Base-by-base conservation (phyloP, 2,797 vertebrate genomes). In the Chaenodraco wilsoni region DNA sequence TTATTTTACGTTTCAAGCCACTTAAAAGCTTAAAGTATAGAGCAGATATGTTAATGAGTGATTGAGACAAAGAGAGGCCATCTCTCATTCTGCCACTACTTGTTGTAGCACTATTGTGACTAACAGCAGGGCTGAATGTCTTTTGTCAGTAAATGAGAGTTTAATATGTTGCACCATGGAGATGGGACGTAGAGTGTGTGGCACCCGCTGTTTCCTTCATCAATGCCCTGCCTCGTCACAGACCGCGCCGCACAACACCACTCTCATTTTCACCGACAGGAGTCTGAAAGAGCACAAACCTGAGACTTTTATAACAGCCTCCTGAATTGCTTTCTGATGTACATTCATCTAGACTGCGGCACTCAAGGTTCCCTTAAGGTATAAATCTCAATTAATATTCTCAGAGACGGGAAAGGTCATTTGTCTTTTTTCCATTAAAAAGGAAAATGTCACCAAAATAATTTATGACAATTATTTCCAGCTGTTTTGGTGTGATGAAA, bases 81-180 rank as follows among this genome's bases (percentile, higher is more conserved):
- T 90, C 82, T 88, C 81, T 91, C 90, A 89, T 85, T 70, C 84
- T 90, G 88, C 76, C 88, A 84, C 74, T 74, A 61, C 84, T 84
- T 84, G 81, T 84, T 85, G 88, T 87, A 88, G 84, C 82, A 78
- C 88, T 71, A 77, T 85, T 82, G 88, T 84, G 87, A 88, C 89
- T 89, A 92, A 90, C 90, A 91, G 90, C 76, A 70, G 88, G 89
- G 45, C 82, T 86, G 90, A 92, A 92, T 90, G 91, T 92, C 84
- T 93, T 89, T 91, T 94, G 89, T 93, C 91, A 91, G 88, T 89
- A 93, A 94, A 94, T 92, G 89, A 91, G 92, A 94, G 90, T 94
- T 94, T 95, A 95, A 95, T 95, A 92, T 83, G 88, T 90, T 83
- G 82, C 88, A 91, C 92, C 89, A 92, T 87, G 90, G 93, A 90